Percentiles rank a stretch among this genome's conserved stretches.
Evolutionary conservation across 2,113 vertebrate genomes (phyloP).

Genomic region (Lonchura striata): DNA sequence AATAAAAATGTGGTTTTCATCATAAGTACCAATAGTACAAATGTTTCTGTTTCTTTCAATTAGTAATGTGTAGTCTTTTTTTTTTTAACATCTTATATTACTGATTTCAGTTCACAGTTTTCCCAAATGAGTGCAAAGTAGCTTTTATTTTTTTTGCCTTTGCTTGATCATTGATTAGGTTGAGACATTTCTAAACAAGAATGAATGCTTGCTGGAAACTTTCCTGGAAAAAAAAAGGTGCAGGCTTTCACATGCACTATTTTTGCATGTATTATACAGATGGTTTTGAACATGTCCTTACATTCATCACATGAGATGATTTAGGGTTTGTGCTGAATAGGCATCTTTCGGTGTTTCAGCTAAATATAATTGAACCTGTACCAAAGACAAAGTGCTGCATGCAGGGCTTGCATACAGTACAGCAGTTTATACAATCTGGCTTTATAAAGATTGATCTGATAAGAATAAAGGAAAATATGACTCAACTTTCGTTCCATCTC

Average conservation of each 20-base stretch:
- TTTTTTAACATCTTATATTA: rapidly evolving
- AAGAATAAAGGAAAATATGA: constrained; percentile 57
- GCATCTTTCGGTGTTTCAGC: background rate
- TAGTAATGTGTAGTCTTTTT: too few relatives aligned
- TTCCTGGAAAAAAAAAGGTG: background rate
- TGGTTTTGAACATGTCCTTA: constrained; percentile 13
- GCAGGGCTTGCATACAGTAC: background rate
- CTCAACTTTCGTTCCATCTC: constrained; percentile 31
- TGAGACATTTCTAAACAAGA: constrained; percentile 22
- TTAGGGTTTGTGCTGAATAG: constrained; percentile 3
- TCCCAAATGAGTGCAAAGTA: background rate
- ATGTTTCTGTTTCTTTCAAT: background rate
- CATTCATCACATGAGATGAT: background rate
- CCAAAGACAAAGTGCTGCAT: background rate
- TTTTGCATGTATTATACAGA: background rate
- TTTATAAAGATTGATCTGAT: constrained; percentile 48
- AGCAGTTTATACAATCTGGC: constrained; percentile 24
- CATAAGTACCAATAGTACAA: background rate
- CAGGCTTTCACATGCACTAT: background rate
- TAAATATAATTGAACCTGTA: constrained; percentile 26
- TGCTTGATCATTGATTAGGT: constrained; percentile 41
- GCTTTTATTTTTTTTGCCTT: background rate
- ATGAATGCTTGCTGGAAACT: constrained; percentile 26
- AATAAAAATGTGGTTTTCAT: background rate
- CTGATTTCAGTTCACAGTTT: background rate